Evolutionary conservation across 2,797 vertebrate genomes (phyloP).

Genomic region (Danio aesculapii): DNA sequence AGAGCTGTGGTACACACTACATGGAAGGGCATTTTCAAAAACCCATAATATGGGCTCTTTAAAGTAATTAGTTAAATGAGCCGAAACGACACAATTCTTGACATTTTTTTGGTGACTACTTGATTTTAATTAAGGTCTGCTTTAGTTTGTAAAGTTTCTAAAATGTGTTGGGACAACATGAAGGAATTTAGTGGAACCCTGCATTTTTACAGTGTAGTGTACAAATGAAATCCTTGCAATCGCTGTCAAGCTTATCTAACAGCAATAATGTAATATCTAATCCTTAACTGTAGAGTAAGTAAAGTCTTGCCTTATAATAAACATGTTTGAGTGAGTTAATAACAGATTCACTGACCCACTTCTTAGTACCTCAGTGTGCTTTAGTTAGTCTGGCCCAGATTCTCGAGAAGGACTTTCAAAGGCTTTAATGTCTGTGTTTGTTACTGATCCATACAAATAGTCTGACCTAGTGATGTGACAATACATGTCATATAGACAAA

Average conservation of each 20-base stretch:
- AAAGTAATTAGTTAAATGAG: too few relatives aligned
- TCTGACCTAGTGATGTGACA: too few relatives aligned
- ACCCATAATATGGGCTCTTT: too few relatives aligned
- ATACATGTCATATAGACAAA: too few relatives aligned
- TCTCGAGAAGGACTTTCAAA: slow-evolving; percentile 16
- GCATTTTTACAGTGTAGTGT: too few relatives aligned
- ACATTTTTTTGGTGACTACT: too few relatives aligned
- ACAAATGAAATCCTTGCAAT: background rate
- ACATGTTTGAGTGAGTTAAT: background rate
- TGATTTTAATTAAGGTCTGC: too few relatives aligned
- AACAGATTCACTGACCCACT: slow-evolving; percentile 55
- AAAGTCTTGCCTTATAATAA: background rate
- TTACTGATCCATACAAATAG: background rate
- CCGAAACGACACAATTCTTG: too few relatives aligned
- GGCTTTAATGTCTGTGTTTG: slow-evolving; percentile 19
- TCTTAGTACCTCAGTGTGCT: slow-evolving; percentile 32
- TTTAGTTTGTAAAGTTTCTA: too few relatives aligned
- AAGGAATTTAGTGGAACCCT: background rate
- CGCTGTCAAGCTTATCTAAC: background rate
- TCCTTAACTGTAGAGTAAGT: background rate
- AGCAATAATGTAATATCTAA: background rate
- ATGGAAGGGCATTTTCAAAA: too few relatives aligned
- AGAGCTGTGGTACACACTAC: too few relatives aligned
- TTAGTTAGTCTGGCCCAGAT: slow-evolving; percentile 46
- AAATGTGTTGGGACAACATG: background rate